Conservation (phyloP, 2,797 vertebrate species). For the Sarcoramphus papa region DNA sequence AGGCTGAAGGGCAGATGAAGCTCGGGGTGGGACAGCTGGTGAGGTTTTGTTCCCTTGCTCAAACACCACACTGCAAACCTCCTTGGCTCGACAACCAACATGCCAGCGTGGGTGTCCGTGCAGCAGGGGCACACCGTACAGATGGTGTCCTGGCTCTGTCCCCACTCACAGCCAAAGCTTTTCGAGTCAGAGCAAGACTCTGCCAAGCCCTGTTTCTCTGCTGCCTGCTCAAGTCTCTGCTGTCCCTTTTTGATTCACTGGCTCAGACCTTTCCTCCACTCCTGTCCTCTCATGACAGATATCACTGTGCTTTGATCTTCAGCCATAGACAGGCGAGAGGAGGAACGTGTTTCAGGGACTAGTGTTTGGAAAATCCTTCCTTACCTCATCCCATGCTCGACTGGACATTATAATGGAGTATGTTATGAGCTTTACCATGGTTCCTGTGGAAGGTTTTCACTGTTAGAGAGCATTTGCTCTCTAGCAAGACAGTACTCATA, state of each 20-base stretch:
- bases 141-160: neutral
- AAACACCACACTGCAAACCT: neutral
- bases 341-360: neutral
- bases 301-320: neutral
- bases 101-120: fast-evolving
- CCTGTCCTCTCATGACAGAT: neutral
- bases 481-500: neutral
- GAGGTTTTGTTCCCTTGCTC: neutral
- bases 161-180: neutral
- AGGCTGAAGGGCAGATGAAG: neutral
- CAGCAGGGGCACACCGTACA: neutral
- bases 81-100: neutral
- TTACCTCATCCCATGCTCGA: neutral
- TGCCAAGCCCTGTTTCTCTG: neutral
- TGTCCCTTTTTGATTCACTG: neutral
- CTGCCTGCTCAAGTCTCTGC: neutral
- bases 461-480: neutral
- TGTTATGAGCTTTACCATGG: neutral
- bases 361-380: neutral
- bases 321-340: neutral
- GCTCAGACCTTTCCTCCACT: neutral
- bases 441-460: neutral
- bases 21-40: neutral
- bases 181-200: neutral
- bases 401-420: neutral